A percentile compares a stretch with the other conserved stretches of the same genome.
These are phyloP conservation scores for Solea solea DNA, from an alignment of 2,113 vertebrate genomes.

Conservation along the genomic window DNA sequence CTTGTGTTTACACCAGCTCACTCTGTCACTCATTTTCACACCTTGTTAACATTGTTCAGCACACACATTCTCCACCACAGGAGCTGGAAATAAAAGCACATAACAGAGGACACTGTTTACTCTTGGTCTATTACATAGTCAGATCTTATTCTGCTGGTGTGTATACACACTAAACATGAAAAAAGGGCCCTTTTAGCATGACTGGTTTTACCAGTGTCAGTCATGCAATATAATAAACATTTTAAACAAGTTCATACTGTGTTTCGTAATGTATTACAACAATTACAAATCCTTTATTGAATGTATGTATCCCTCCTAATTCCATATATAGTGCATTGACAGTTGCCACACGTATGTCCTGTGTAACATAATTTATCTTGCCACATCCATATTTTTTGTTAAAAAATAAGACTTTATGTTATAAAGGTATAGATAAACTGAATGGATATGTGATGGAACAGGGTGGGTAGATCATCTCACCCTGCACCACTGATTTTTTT, in stretches of 20 bases:
- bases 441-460: too few species aligned
- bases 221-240: too few species aligned
- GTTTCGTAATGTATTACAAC: not conserved
- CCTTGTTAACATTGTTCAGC: conserved; percentile 9
- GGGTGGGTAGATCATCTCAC: too few species aligned
- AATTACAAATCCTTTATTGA: conserved; percentile 2
- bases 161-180: not conserved
- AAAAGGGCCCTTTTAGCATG: not conserved
- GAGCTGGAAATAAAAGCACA: conserved; percentile 38
- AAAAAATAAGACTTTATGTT: too few species aligned
- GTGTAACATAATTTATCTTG: not conserved
- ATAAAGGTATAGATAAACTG: too few species aligned
- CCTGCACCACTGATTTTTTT: too few species aligned
- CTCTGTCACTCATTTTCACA: conserved; percentile 37
- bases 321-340: not conserved
- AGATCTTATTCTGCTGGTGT: conserved; percentile 1
- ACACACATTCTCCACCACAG: conserved; percentile 24
- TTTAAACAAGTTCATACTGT: not conserved
- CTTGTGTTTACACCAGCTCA: not conserved
- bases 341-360: not conserved
- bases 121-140: not conserved
- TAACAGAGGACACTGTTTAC: not conserved
- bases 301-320: not conserved
- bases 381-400: too few species aligned
- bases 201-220: not conserved